Evolutionary conservation across 1,140 invertebrate genomes (phyloP).

Genomic region (Trichogramma pretiosum): DNA sequence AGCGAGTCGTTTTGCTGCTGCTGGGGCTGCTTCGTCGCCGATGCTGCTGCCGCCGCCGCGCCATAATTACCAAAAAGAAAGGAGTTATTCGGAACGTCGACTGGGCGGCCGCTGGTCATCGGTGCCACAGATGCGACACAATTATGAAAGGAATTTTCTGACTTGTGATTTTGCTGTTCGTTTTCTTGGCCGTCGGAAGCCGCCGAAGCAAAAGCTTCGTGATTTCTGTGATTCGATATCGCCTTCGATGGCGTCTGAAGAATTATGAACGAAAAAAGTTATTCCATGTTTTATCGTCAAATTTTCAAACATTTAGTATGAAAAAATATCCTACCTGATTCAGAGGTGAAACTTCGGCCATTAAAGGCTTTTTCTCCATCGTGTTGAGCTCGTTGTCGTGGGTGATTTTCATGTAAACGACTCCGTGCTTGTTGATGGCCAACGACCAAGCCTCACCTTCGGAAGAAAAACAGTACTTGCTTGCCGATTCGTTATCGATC

Average conservation of each 20-base stretch:
- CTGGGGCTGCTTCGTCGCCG: not conserved
- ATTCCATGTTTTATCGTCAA: too few relatives aligned
- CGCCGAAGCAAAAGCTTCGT: slow-evolving; percentile 51
- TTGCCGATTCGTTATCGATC: slow-evolving; percentile 53
- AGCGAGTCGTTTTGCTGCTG: slow-evolving; percentile 28
- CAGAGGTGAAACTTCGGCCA: not conserved
- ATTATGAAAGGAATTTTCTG: slow-evolving; percentile 3
- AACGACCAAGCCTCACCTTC: slow-evolving; percentile 67
- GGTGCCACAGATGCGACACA: not conserved
- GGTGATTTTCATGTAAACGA: slow-evolving; percentile 61
- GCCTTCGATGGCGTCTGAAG: too few relatives aligned
- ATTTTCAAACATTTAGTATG: not conserved
- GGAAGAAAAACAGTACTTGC: slow-evolving; percentile 60
- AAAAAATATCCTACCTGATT: slow-evolving; percentile 4
- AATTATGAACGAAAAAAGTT: too few relatives aligned
- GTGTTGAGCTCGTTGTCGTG: slow-evolving; percentile 39
- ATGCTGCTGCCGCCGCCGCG: too few relatives aligned
- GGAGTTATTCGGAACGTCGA: slow-evolving; percentile 44
- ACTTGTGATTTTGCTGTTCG: not conserved
- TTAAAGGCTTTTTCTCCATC: slow-evolving; percentile 27
- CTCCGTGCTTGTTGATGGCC: slow-evolving; percentile 56
- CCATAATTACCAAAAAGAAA: slow-evolving; percentile 49
- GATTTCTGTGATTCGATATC: slow-evolving; percentile 46
- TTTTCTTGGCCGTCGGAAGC: slow-evolving; percentile 36
- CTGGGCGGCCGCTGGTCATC: slow-evolving; percentile 15